These are phyloP conservation scores for Gonioctena quinquepunctata DNA, from an alignment of 1,140 invertebrate species.

Conservation along the genomic window DNA sequence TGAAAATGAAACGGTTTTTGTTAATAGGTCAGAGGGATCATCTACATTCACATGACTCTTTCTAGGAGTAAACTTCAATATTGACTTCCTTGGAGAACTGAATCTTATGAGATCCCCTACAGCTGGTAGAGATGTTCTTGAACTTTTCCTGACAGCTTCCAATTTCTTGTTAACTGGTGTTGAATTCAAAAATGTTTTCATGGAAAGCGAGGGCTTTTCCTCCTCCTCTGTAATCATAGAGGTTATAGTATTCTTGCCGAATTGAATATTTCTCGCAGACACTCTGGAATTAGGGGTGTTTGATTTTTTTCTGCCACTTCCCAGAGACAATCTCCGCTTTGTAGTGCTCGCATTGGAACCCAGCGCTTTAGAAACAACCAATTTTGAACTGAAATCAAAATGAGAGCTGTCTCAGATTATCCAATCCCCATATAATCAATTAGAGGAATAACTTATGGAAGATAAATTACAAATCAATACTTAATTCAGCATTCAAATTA, in stretches of 20 bases:
- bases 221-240: neutral
- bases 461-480: too few species aligned
- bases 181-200: neutral
- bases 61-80: neutral
- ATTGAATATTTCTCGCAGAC: neutral
- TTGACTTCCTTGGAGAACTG: neutral
- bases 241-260: neutral
- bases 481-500: too few species aligned
- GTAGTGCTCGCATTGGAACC: neutral
- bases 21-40: neutral
- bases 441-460: too few species aligned
- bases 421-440: too few species aligned
- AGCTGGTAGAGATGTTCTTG: neutral
- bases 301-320: neutral
- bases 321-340: neutral
- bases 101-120: neutral
- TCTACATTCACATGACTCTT: neutral
- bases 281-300: neutral
- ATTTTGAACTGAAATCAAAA: neutral
- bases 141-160: neutral
- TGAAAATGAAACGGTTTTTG: neutral
- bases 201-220: neutral
- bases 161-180: neutral
- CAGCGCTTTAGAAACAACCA: constrained; percentile 2
- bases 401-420: too few species aligned